These are phyloP conservation scores for Drosophila saltans DNA, from an alignment of 1,140 invertebrate genomes.

Conservation along the genomic window DNA sequence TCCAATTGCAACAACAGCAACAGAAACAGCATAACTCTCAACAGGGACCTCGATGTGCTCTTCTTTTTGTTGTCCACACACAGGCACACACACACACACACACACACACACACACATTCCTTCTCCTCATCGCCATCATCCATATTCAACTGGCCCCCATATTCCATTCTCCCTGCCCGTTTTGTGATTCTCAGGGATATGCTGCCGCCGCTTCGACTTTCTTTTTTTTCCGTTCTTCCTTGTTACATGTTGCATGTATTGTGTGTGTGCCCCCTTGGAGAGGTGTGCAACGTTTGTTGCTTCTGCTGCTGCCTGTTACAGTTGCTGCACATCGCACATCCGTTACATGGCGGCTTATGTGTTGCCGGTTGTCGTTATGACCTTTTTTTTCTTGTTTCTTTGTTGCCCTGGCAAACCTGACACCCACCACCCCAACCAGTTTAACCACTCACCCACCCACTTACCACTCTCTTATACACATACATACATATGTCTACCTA, in stretches of 20 bases:
- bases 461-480: no score
- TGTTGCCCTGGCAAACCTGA: constrained; percentile 13
- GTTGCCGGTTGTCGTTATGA: constrained; percentile 36
- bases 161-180: neutral
- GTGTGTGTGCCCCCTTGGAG: constrained; percentile 25
- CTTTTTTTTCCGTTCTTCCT: neutral
- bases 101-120: no score
- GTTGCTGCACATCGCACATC: constrained; percentile 43
- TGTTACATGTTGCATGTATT: constrained; percentile 21
- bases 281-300: constrained; percentile 26
- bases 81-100: no score
- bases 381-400: constrained; percentile 17
- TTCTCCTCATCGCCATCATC: no score
- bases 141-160: no score
- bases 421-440: neutral
- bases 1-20: constrained; percentile 15
- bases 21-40: constrained; percentile 2
- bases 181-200: neutral
- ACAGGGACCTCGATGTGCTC: neutral
- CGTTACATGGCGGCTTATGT: constrained; percentile 50
- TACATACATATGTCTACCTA: no score
- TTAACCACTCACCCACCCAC: neutral
- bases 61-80: no score
- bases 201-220: neutral
- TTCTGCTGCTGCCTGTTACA: constrained; percentile 22